These are phyloP conservation scores for Nesidiocoris tenuis DNA, from an alignment of 2,888 invertebrate species.

Conservation along the genomic window DNA sequence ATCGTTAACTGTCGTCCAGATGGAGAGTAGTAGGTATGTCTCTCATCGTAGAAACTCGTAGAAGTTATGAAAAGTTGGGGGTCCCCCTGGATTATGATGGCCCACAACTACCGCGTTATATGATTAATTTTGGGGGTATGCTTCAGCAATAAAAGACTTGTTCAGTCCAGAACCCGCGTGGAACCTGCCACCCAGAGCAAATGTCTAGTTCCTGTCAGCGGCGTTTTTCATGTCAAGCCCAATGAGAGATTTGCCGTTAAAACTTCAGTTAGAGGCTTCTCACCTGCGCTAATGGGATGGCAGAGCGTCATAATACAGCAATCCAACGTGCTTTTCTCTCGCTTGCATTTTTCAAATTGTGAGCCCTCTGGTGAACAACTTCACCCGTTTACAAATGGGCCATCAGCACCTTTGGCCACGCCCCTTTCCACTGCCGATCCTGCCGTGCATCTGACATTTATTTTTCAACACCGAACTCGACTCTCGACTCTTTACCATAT, in stretches of 20 bases:
- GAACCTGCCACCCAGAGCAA: neutral
- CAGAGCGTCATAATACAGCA: neutral
- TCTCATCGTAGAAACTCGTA: too few relatives aligned
- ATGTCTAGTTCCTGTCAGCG: neutral
- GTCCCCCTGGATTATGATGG: too few relatives aligned
- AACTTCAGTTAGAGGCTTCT: neutral
- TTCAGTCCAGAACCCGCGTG: neutral
- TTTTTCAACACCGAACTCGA: neutral
- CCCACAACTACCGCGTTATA: too few relatives aligned
- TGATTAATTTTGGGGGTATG: too few relatives aligned
- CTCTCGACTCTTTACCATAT: slow-evolving; percentile 5
- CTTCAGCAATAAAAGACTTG: neutral
- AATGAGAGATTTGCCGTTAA: neutral
- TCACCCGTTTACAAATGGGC: slow-evolving; percentile 2
- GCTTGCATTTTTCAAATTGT: neutral
- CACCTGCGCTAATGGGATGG: neutral
- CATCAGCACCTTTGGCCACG: slow-evolving; percentile 19
- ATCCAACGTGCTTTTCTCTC: neutral
- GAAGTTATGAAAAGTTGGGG: too few relatives aligned
- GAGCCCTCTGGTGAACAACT: neutral
- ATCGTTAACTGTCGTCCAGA: too few relatives aligned
- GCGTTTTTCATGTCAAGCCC: neutral
- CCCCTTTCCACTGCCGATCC: neutral
- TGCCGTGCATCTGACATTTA: slow-evolving; percentile 20
- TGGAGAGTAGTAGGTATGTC: too few relatives aligned